Evolutionary conservation across 2,113 vertebrate genomes (phyloP), one percentile per base, ranked within the genome.

Genomic region (Chitala chitala): DNA sequence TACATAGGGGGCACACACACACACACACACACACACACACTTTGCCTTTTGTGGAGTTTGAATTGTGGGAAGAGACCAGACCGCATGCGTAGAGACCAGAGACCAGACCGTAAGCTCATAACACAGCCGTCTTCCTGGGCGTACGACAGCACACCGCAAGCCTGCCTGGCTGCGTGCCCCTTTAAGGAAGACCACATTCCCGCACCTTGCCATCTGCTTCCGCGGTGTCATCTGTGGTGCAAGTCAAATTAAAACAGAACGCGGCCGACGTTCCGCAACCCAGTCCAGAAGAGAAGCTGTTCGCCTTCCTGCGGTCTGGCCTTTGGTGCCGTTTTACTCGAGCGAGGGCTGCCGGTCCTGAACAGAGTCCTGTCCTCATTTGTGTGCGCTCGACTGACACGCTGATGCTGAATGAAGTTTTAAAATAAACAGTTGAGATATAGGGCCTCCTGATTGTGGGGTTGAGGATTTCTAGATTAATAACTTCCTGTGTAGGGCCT

Each of bases 401-500:
- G 70, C 81, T 84, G 78, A 81, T 85, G 78, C 82, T 84, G 59
- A 48, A 78, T 66, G 77, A 78, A 83, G 80, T 68, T 26, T 24
- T 26, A 48, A 36, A 65, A 75, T 76, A 80, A 90, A 85, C 83
- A 83, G 71, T 31, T n/a, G n/a, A n/a, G n/a, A n/a, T n/a, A n/a
- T 78, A 83, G 78, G 84, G 82, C 73, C 89, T 89, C 79, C 87
- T 91, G 87, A 87, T 88, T 87, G 84, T 78, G 70, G 83, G n/a
- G 83, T 86, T 89, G 85, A 85, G 86, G 78, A 77, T 91, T 88
- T 86, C 86, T 86, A 84, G 84, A 89, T 90, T 88, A 79, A 78
- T 91, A 91, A 80, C 91, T 92, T 92, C 88, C 89, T 86, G 82
- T 86, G 74, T 59, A 80, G 79, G 80, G 79, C 91, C 89, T 85